Evolutionary conservation across 2,888 invertebrate genomes (phyloP), one percentile per base, ranked within the genome.

Genomic region (Perithous albicinctus): DNA sequence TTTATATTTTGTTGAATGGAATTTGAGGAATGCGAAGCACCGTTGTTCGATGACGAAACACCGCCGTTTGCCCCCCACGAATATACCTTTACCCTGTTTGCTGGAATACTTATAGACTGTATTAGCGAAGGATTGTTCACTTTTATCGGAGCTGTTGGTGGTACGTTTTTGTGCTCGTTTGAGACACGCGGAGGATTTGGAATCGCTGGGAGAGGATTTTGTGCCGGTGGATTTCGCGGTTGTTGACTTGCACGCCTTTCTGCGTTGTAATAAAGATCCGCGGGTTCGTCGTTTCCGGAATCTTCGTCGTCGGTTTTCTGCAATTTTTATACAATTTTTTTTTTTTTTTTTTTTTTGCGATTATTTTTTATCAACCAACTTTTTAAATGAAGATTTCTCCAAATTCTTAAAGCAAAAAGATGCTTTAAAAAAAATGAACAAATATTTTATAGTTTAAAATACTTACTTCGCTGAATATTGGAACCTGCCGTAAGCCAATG

Each of bases 241-340:
- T 35, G 88, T 88, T 79, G 89, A 90, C 64, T 90, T 90, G 90
- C 89, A 88, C 94, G 93, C 29, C 94, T 92, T 67, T 95, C 95
- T 2, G 94, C 93, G 84, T 93, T 94, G 82, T 94, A 95, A 87
- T 94, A 95, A 66, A 95, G 92, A 90, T 97, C 97, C 46, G 95
- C 95, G 0, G 98, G 98, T 91, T 99, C 98, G 91, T 99, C 99
- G 91, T 98, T 99, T 0, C 98, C 99, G 0, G 98, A 98, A 92
- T 98, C 98, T 85, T 97, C 97, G 87, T 97, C 98, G 88, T 98
- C 98, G 4, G 96, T 96, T 93, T 95, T 95, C 95, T 95, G 87
- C 26, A 87, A 84, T 67, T 35, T 35, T 6, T 2, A 35, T 8
- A 5, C 8, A 7, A 1, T 35, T 10, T 8, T 35, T 35, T 5